Percentiles rank a stretch among this genome's conserved stretches.
Conservation (phyloP, 2,797 vertebrate genomes). For the Clarias pachynema region DNA sequence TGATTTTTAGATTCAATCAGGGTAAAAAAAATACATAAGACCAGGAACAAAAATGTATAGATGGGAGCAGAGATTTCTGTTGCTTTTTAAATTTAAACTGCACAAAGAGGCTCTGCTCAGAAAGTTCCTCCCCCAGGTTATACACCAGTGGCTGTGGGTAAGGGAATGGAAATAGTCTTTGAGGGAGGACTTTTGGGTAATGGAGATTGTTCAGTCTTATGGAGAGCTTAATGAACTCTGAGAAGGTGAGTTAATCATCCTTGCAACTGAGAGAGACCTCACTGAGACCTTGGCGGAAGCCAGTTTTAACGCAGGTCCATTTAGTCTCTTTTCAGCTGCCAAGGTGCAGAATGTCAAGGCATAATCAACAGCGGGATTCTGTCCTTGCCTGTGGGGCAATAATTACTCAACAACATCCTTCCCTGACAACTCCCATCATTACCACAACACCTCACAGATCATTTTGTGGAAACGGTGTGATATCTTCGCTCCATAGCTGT, state of each 20-base stretch:
- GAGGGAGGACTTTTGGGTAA: slow-evolving; percentile 1
- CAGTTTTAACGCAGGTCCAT: slow-evolving; percentile 2
- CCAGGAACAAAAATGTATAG: not conserved
- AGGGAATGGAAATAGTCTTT: not conserved
- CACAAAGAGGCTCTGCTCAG: not conserved
- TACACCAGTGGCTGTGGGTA: not conserved
- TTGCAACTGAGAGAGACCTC: slow-evolving; percentile 4
- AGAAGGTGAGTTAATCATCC: slow-evolving; percentile 28
- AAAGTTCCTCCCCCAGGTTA: not conserved
- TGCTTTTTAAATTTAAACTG: not conserved
- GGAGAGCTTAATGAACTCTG: slow-evolving; percentile 19
- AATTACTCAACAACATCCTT: slow-evolving; percentile 20
- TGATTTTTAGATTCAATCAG: not conserved
- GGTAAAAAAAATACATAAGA: not conserved
- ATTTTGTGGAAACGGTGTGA: not conserved
- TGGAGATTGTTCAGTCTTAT: slow-evolving; percentile 3
- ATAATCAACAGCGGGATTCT: slow-evolving; percentile 19
- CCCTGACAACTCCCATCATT: slow-evolving; percentile 1
- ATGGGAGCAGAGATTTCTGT: not conserved
- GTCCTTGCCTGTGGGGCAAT: slow-evolving; percentile 7
- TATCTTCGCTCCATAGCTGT: not conserved
- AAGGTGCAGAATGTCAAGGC: slow-evolving; percentile 24
- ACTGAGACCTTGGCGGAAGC: slow-evolving; percentile 5
- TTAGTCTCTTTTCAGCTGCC: slow-evolving; percentile 25
- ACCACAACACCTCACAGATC: slow-evolving; percentile 6